phyloP scores from a whole-genome alignment of 2,888 invertebrate genomes.

The Sphaeridia pumilis region DNA sequence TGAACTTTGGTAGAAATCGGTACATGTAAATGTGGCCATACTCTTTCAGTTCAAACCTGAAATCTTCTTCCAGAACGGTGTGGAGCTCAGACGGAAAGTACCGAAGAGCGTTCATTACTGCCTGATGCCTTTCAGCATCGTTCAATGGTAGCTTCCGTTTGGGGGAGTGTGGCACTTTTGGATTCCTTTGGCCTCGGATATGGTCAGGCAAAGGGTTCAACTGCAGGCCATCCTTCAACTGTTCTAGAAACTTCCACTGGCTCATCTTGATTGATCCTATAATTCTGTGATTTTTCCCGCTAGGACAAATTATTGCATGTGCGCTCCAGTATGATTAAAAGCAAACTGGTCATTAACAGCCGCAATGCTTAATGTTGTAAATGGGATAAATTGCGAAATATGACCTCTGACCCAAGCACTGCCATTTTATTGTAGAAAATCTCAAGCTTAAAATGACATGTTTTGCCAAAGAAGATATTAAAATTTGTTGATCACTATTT shows the following conservation, averaged over 20 bases:
- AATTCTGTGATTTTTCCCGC: neutral
- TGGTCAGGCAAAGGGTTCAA: conserved; percentile 20
- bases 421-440: too few species aligned
- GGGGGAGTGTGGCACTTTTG: conserved; percentile 27
- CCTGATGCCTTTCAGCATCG: conserved; percentile 40
- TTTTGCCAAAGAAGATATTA: too few species aligned
- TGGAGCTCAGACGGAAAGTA: conserved; percentile 47
- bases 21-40: conserved; percentile 49
- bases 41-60: conserved; percentile 44
- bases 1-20: conserved; percentile 35
- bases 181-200: conserved; percentile 5
- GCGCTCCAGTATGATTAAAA: too few species aligned
- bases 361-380: too few species aligned
- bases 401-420: too few species aligned
- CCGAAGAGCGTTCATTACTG: conserved; percentile 48
- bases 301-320: too few species aligned
- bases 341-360: too few species aligned
- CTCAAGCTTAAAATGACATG: too few species aligned
- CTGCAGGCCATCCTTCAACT: conserved; percentile 22
- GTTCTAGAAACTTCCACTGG: conserved; percentile 6
- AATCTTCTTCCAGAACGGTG: conserved; percentile 43
- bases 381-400: too few species aligned
- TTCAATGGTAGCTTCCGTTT: conserved; percentile 23
- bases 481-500: too few species aligned
- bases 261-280: neutral